These are phyloP conservation scores for Pomacea canaliculata DNA, from an alignment of 2,888 invertebrate species.

Conservation along the genomic window DNA sequence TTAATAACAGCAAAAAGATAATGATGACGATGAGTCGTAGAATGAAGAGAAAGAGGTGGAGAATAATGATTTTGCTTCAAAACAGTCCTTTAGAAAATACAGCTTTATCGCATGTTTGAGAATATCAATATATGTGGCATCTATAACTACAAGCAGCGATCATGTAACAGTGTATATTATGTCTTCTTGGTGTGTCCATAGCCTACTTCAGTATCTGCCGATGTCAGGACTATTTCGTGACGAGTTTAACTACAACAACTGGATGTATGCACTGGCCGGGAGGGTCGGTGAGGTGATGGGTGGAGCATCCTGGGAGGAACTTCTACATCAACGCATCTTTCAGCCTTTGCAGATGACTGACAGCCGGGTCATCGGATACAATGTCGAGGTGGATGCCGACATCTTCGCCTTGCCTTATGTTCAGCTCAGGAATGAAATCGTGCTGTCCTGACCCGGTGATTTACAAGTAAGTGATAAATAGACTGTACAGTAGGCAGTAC, in stretches of 20 bases:
- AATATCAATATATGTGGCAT: no score
- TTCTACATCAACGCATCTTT: slow-evolving; percentile 3
- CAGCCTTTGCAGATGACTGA: slow-evolving; percentile 14
- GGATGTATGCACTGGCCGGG: slow-evolving; percentile 17
- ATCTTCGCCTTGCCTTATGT: slow-evolving; percentile 18
- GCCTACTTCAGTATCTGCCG: neutral
- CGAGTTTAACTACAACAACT: slow-evolving; percentile 6
- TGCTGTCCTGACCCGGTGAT: slow-evolving; percentile 1
- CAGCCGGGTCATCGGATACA: slow-evolving; percentile 3
- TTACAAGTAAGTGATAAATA: neutral
- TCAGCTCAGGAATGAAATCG: slow-evolving; percentile 1
- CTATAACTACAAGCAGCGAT: no score
- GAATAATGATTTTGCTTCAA: no score
- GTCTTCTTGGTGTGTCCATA: neutral
- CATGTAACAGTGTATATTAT: no score
- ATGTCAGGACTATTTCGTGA: neutral
- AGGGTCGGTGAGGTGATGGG: neutral
- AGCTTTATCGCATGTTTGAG: no score
- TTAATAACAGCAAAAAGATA: no score
- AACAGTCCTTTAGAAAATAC: no score
- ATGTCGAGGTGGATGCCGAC: slow-evolving; percentile 4
- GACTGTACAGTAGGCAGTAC: no score
- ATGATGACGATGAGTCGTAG: no score
- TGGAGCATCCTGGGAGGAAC: slow-evolving; percentile 9
- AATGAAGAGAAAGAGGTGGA: no score